Percentiles rank a stretch among this genome's conserved stretches.
These are phyloP conservation scores for Altica lythri DNA, from an alignment of 2,888 invertebrate genomes.

Conservation along the genomic window DNA sequence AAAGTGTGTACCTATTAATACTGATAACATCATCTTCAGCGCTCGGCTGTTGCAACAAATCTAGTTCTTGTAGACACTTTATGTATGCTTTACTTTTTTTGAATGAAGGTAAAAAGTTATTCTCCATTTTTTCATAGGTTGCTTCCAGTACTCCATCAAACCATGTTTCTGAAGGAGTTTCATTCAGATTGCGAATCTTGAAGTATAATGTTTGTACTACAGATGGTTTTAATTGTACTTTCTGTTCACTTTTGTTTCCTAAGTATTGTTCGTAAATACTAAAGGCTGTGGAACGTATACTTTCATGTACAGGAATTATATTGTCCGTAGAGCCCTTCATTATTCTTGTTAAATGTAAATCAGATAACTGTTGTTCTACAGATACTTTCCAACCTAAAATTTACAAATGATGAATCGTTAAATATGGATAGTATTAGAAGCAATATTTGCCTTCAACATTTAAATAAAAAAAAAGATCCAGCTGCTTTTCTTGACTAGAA, in stretches of 20 bases:
- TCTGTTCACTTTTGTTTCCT: slow-evolving; percentile 70
- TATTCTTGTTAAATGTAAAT: slow-evolving; percentile 60
- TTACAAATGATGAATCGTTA: slow-evolving; percentile 2
- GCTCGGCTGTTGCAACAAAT: slow-evolving; percentile 64
- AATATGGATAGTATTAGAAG: not conserved
- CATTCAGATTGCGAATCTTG: slow-evolving; percentile 64
- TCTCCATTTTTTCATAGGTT: slow-evolving; percentile 66
- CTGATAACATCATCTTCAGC: slow-evolving; percentile 65
- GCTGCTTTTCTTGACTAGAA: slow-evolving; percentile 69
- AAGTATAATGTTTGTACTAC: slow-evolving; percentile 65
- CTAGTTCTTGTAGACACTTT: slow-evolving; percentile 73
- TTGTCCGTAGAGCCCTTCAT: slow-evolving; percentile 56
- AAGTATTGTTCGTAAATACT: slow-evolving; percentile 79
- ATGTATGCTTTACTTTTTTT: slow-evolving; percentile 69
- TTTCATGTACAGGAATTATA: slow-evolving; percentile 49
- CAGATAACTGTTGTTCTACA: slow-evolving; percentile 71
- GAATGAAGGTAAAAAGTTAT: slow-evolving; percentile 69
- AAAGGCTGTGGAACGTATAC: slow-evolving; percentile 68
- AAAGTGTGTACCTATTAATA: slow-evolving; percentile 22
- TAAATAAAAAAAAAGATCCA: slow-evolving; percentile 77
- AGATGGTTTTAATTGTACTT: slow-evolving; percentile 66
- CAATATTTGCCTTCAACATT: slow-evolving; percentile 68
- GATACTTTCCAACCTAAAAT: slow-evolving; percentile 67
- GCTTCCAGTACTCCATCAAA: slow-evolving; percentile 83
- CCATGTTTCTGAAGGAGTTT: slow-evolving; percentile 70